Percentiles rank a stretch among this genome's conserved stretches.
Conservation (phyloP, 2,797 vertebrate genomes). For the Lithobates sylvaticus region DNA sequence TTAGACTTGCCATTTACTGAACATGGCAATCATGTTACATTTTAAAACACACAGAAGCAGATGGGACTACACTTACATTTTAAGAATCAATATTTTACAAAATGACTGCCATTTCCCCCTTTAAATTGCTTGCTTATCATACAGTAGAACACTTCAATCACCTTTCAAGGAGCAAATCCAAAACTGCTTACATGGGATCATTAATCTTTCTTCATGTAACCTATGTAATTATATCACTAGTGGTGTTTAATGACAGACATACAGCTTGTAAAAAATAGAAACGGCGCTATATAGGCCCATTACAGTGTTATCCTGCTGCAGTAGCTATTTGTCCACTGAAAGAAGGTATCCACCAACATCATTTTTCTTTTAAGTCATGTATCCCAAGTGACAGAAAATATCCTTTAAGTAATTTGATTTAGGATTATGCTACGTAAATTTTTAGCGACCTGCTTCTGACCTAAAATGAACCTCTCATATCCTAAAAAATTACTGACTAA, state of each 20-base stretch:
- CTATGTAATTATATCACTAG: constrained; percentile 38
- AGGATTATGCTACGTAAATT: background rate
- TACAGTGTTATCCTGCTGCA: background rate
- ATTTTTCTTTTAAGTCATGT: background rate
- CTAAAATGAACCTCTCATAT: no score
- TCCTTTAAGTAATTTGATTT: background rate
- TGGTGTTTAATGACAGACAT: constrained; percentile 42
- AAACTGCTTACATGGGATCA: constrained; percentile 37
- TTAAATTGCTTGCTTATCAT: constrained; percentile 54
- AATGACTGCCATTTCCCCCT: constrained; percentile 43
- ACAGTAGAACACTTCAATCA: constrained; percentile 55
- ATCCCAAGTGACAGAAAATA: constrained; percentile 11
- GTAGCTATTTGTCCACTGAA: constrained; percentile 4
- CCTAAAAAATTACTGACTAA: no score
- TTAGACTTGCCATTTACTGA: constrained; percentile 43
- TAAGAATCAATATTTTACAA: constrained; percentile 53
- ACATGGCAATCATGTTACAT: constrained; percentile 34
- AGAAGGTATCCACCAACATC: constrained; percentile 16
- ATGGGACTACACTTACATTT: constrained; percentile 40
- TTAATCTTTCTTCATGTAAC: constrained; percentile 38
- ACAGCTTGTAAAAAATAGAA: constrained; percentile 2
- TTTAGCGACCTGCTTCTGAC: background rate
- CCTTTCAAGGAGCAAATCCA: constrained; percentile 30
- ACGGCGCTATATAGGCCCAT: constrained; percentile 25
- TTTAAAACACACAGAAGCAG: constrained; percentile 22